Percentiles rank a stretch among this genome's conserved stretches.
phyloP scores from a whole-genome alignment of 2,797 vertebrate genomes.

The Liparis tanakae region DNA sequence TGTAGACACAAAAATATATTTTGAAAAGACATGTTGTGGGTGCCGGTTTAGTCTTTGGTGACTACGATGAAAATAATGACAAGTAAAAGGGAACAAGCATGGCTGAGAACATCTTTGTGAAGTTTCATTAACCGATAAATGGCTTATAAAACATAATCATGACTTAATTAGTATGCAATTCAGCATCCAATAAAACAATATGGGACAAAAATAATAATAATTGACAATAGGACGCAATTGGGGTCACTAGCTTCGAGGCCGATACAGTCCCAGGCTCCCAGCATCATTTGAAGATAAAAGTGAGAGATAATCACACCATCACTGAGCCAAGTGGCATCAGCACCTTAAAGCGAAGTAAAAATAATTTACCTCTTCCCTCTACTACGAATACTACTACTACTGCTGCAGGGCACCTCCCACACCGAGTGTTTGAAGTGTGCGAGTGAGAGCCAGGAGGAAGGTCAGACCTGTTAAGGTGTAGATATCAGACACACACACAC shows the following conservation, averaged over 20 bases:
- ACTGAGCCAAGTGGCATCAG: constrained; percentile 59
- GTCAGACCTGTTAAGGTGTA: constrained; percentile 59
- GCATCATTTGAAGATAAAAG: constrained; percentile 60
- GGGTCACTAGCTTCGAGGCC: constrained; percentile 37
- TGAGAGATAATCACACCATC: constrained; percentile 73
- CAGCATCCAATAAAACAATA: constrained; percentile 20
- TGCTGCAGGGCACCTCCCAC: constrained; percentile 45
- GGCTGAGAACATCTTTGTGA: background rate
- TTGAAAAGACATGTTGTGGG: background rate
- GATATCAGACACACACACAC: constrained; percentile 27
- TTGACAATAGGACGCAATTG: constrained; percentile 12
- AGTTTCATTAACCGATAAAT: background rate
- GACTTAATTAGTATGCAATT: background rate
- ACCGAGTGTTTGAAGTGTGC: constrained; percentile 64
- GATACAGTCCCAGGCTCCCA: constrained; percentile 42
- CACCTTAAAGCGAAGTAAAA: constrained; percentile 67
- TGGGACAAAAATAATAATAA: constrained; percentile 22
- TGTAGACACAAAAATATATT: background rate
- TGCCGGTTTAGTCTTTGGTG: background rate
- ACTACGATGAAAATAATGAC: background rate
- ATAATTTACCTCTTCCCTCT: constrained; percentile 64
- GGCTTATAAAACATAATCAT: background rate
- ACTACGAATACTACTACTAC: constrained; percentile 23
- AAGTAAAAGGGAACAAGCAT: background rate
- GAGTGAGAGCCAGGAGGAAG: constrained; percentile 57